Evolutionary conservation across 2,888 invertebrate species (phyloP), one percentile per base, ranked within the genome.

Genomic region (Ormyrus nitidulus): DNA sequence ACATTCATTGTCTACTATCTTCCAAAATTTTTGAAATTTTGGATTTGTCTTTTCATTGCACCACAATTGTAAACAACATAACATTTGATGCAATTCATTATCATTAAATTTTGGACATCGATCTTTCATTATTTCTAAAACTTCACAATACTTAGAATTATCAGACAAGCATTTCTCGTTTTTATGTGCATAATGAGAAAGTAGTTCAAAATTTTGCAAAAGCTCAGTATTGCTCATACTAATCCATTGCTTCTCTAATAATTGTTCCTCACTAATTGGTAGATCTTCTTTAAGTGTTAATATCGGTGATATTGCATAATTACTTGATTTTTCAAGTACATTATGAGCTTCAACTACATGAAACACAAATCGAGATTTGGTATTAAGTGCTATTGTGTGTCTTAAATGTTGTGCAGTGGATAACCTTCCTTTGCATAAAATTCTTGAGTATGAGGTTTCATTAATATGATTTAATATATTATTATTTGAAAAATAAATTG

Each of bases 361-460:
- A n/a, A 46, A 11, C 8, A 34, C 1, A 61, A 34, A 61, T 19
- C 2, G 44, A 84, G 92, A 93, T 56, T 91, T 92, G 34, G 94
- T 94, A 58, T 98, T 93, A 75, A 99, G 98, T 5, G 98, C 94
- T 92, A 99, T 99, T 0, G 98, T 94, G 89, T 99, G 99, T 73
- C 99, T 98, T 98, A 91, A 74, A 77, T 6, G 34, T 34, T 34
- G 34, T 34, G 34, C 34, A 34, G 34, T 34, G 34, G 4, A 34
- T 34, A 34, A 34, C 3, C 34, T 34, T 34, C 34, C 34, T 19
- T 19, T 19, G 19, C 19, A 19, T 19, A 19, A 19, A 19, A 19
- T 19, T 19, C 19, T 19, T 19, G 19, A 11, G 46, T n/a, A n/a
- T 46, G 5, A 53, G 49, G 44, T 13, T 46, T 44, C 6, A n/a